Evolutionary conservation across 2,888 invertebrate species (phyloP), one percentile per base, ranked within the genome.

Genomic region (Criorhina ranunculi): DNA sequence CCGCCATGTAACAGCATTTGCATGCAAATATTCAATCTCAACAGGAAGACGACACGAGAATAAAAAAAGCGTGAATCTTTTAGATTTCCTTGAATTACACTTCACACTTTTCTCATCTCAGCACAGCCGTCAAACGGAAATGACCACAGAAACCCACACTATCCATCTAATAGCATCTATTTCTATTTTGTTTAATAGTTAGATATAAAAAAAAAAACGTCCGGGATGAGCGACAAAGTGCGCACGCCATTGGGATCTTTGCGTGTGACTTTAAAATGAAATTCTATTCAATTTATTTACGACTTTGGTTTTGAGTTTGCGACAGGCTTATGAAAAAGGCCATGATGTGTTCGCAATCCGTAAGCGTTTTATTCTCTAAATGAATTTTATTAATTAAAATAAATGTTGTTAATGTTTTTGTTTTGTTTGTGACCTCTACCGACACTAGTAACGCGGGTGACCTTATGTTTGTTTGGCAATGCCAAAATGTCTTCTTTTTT

Each of bases 381-480:
- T n/a, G 55, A 37, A 57, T 19, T 19, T 33, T 55, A 55, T 55
- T 33, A 33, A 53, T 55, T 33, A 55, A 9, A 55, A 55, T 37
- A 37, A 57, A 19, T 55, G 35, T 57, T 37, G n/a, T 37, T 57
- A 15, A 42, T 42, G 12, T 11, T 42, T 12, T 12, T 40, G 6
- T 17, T 15, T 11, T 9, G 4, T 15, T 9, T 17, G 17, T 35
- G 55, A 55, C 55, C 55, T 35, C 35, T 35, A 35, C 33, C 11
- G 33, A 7, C 9, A 11, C 1, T 11, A 8, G 17, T 15, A 17
- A 4, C 4, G 5, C 37, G 37, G 35, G 57, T 37, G 57, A 19
- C 17, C 37, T 57, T 17, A 19, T 37, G 55, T 17, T 44, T 37
- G 55, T 17, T 44, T 44, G 8, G 15, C 5, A 17, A 17, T 15